Base-by-base conservation (phyloP, 2,888 invertebrate genomes). In the Apodemia hepburni region DNA sequence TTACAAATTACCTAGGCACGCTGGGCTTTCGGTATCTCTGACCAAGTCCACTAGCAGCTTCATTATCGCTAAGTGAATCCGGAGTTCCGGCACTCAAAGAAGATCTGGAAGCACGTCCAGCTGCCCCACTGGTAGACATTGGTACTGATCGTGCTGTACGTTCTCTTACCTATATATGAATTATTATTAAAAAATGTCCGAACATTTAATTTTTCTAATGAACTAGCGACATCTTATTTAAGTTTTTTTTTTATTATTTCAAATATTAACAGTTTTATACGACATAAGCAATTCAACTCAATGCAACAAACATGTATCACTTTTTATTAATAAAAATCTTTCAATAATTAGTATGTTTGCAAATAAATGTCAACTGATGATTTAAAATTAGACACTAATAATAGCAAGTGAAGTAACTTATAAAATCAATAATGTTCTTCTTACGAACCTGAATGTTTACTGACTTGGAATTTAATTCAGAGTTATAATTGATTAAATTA, bases 101-200 rank as follows among this genome's bases (percentile, higher is more conserved):
- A 2, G 96, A 95, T 68, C 96, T 93, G 51, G 96, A 95, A 42
- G 95, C 94, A 70, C 95, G 89, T 58, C 95, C 94, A 2, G 85
- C 81, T 1, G 75, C 82, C 27, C 80, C 87, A 58, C 82, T 82
- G 59, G 92, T 88, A 45, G 94, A 94, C 98, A 98, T 98, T 59
- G 98, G 98, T 70, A 97, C 96, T 64, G 98, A 98, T 74, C 98
- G 94, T 66, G 94, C 96, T 57, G 98, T 98, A 76, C 98, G 95
- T 90, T 98, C 98, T 76, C 98, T 95, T 66, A 98, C 97, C 98
- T 98, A 90, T 17, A 67, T 59, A 61, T 54, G 49, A 42, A 61
- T 61, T 57, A 17, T 54, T 58, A 8, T 17, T 66, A 64, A 65
- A 57, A n/a, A 62, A 54, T 35, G 5, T 38, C 33, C 7, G 51